A percentile compares a stretch with the other conserved stretches of the same genome.
Conservation (phyloP, 2,888 invertebrate genomes). For the Corbicula japonica region DNA sequence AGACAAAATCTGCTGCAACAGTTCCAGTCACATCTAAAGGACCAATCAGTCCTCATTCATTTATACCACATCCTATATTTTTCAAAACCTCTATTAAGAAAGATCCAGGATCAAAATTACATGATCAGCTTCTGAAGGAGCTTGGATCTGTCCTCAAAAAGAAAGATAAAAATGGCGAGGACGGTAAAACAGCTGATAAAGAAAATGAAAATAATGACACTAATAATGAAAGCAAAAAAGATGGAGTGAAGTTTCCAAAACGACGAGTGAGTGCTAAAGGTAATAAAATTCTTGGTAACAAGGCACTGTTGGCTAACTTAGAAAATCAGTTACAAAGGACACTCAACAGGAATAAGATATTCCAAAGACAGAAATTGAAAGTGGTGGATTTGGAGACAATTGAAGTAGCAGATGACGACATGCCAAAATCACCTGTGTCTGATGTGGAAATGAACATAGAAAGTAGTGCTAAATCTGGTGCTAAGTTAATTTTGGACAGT, state of each 20-base stretch:
- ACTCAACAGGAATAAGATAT: constrained; percentile 66
- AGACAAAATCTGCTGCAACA: background rate
- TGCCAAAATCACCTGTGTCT: no score
- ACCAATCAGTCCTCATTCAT: constrained; percentile 23
- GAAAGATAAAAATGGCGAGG: constrained; percentile 52
- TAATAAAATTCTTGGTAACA: constrained; percentile 76
- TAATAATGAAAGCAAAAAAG: constrained; percentile 9
- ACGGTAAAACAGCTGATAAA: constrained; percentile 18
- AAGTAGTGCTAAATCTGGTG: constrained; percentile 13
- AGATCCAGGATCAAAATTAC: constrained; percentile 79
- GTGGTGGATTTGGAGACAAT: constrained; percentile 59
- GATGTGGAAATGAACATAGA: no score
- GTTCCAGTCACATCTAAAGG: constrained; percentile 5
- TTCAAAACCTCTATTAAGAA: constrained; percentile 78
- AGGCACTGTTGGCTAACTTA: constrained; percentile 73
- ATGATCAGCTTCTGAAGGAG: constrained; percentile 77
- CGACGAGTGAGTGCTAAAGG: constrained; percentile 57
- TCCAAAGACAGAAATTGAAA: constrained; percentile 61
- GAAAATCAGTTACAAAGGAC: constrained; percentile 77
- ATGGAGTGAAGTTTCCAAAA: constrained; percentile 36
- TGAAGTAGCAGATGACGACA: constrained; percentile 50
- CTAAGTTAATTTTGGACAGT: constrained; percentile 20
- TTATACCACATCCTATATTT: constrained; percentile 75
- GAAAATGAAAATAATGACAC: constrained; percentile 19
- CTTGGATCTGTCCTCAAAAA: constrained; percentile 75